Evolutionary conservation across 2,888 invertebrate species (phyloP), one percentile per base, ranked within the genome.

Genomic region (Cheilosia soror): DNA sequence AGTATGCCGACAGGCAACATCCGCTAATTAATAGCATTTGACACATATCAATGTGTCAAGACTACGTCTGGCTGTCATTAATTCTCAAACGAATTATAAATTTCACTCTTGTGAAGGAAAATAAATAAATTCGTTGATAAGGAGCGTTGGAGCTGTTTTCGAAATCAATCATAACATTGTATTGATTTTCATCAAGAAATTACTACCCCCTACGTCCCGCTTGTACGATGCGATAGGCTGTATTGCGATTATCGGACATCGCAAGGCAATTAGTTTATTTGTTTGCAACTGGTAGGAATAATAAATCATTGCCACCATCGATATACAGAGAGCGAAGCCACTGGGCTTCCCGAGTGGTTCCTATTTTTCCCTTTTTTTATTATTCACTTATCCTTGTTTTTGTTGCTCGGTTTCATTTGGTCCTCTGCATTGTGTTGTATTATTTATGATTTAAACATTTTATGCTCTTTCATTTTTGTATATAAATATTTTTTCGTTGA

Each of bases 191-290:
- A 42, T 76, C 31, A 6, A 29, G 29, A 73, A 40, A 6, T 40
- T 11, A 63, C 27, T 44, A 25, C 13, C 29, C 9, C 44, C 57
- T 57, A 29, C 42, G 13, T 47, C n/a, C 40, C 6, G 4, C 37
- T 37, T 37, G 44, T 37, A 27, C 25, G 20, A 68, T 75, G 44
- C 68, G 53, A 25, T 69, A 42, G 25, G 49, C 33, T 60, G 25
- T 29, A 44, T 40, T 63, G 44, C 49, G 68, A 83, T 68, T 78
- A 75, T 76, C 79, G 69, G 71, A 75, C 84, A 84, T 79, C 71
- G 49, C 75, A 75, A 84, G 80, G 84, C 84, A 84, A 84, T 84
- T 84, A 84, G 84, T 84, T 80, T 80, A 84, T 84, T 79, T 79
- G 71, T 76, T 84, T 79, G 84, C 75, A 75, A 84, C 80, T 80